Evolutionary conservation across 2,797 vertebrate species (phyloP), one percentile per base, ranked within the genome.

Genomic region (Enteromius paludinosus): DNA sequence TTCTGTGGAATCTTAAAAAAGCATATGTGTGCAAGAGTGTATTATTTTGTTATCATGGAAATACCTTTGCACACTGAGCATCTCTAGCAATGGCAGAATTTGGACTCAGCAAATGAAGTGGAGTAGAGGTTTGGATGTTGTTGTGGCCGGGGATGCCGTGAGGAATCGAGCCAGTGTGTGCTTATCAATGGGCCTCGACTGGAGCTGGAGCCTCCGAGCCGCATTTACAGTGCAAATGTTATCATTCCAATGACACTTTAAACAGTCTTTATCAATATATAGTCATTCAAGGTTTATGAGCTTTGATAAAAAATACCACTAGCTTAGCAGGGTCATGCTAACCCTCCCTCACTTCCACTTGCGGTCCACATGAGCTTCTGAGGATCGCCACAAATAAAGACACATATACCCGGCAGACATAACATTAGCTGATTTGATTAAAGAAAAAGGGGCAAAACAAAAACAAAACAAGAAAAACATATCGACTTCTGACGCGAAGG

Each of bases 241-340:
- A 97, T 97, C 96, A 64, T 92, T 94, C 94, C 94, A 94, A 96
- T 95, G 95, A 95, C 96, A 97, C 96, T 96, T 98, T 97, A 98
- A 98, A 97, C 96, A 97, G 95, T 90, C 92, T 96, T 99, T 99
- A 98, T 99, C 96, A 88, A 95, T 97, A 96, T 96, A 96, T 96
- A 94, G 95, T 97, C 97, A 97, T 96, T 98, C 96, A 96, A 95
- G 94, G 95, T 99, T 99, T 98, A 99, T 97, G 97, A 97, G 96
- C 94, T 91, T 96, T 96, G 98, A 99, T 99, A 98, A 97, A 98
- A 95, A 96, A 96, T 94, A 95, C 94, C 95, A 95, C 95, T 89
- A 93, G 93, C 93, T 92, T 86, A 87, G 89, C 91, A 86, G 90
- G 93, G 95, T 95, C 93, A 95, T 95, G 95, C 92, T 94, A 94